phyloP scores from a whole-genome alignment of 2,888 invertebrate species.

The Kryphioiulus occultus region DNA sequence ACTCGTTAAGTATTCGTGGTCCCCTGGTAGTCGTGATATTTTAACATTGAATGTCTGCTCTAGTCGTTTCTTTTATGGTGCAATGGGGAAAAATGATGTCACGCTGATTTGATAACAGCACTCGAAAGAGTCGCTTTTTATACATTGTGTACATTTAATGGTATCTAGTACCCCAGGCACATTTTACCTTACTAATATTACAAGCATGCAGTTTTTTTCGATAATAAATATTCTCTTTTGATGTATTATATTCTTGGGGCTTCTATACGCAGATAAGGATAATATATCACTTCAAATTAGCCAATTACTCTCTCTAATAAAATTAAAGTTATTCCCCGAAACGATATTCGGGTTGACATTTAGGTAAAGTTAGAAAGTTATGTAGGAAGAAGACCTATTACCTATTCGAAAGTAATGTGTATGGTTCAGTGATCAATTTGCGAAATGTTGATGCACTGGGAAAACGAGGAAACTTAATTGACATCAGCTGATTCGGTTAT shows the following conservation, averaged over 20 bases:
- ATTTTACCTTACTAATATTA: slow-evolving; percentile 27
- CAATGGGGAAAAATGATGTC: slow-evolving; percentile 26
- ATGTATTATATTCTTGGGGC: slow-evolving; percentile 6
- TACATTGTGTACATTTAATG: slow-evolving; percentile 22
- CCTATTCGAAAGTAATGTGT: background rate
- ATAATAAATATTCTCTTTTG: background rate
- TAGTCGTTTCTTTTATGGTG: background rate
- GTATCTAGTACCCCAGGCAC: background rate
- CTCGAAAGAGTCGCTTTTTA: slow-evolving; percentile 29
- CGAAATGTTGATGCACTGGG: background rate
- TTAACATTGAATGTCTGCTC: slow-evolving; percentile 30
- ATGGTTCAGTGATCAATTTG: background rate
- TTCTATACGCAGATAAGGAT: background rate
- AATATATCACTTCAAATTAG: slow-evolving; percentile 31
- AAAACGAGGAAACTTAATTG: background rate
- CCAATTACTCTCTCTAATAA: slow-evolving; percentile 7
- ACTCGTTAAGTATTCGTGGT: slow-evolving; percentile 13
- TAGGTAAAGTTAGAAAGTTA: background rate
- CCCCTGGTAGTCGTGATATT: slow-evolving; percentile 19
- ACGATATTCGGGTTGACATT: background rate
- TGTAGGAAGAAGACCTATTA: background rate
- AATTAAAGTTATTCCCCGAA: slow-evolving; percentile 7
- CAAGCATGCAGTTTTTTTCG: slow-evolving; percentile 2
- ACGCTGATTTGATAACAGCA: slow-evolving; percentile 35
- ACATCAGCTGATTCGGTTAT: too few relatives aligned